These are phyloP conservation scores for Sebastes fasciatus DNA, from an alignment of 2,113 vertebrate species.

Conservation along the genomic window DNA sequence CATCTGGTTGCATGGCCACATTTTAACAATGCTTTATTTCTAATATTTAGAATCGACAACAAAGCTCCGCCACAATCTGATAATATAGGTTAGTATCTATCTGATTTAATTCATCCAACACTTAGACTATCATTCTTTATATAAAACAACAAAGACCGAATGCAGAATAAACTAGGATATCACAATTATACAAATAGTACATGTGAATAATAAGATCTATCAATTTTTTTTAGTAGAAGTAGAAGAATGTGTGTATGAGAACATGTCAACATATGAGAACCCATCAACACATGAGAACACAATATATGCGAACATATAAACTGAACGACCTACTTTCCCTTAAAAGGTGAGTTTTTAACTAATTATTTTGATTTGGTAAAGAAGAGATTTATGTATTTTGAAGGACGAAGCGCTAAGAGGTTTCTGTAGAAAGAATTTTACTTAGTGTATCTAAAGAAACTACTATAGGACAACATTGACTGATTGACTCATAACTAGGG, in stretches of 20 bases:
- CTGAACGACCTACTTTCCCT: neutral
- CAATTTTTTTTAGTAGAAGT: neutral
- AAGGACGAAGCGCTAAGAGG: neutral
- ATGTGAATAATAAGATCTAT: neutral
- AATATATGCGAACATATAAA: neutral
- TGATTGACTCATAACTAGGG: too few species aligned
- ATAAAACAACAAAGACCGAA: neutral
- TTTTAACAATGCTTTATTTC: neutral
- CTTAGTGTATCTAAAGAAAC: neutral
- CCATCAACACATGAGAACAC: neutral
- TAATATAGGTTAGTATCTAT: neutral
- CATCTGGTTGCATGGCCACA: neutral
- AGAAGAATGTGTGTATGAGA: neutral
- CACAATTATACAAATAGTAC: neutral
- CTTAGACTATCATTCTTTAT: neutral
- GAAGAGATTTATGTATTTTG: neutral
- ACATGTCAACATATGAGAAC: neutral
- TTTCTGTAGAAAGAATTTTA: neutral
- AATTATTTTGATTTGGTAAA: neutral
- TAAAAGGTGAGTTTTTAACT: conserved; percentile 14
- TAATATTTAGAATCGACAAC: neutral
- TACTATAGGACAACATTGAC: neutral
- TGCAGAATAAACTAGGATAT: neutral
- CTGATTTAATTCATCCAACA: neutral
- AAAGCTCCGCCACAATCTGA: neutral